A percentile compares a stretch with the other conserved stretches of the same genome.
phyloP scores from a whole-genome alignment of 2,888 invertebrate genomes.

The Mechanitis messenoides region DNA sequence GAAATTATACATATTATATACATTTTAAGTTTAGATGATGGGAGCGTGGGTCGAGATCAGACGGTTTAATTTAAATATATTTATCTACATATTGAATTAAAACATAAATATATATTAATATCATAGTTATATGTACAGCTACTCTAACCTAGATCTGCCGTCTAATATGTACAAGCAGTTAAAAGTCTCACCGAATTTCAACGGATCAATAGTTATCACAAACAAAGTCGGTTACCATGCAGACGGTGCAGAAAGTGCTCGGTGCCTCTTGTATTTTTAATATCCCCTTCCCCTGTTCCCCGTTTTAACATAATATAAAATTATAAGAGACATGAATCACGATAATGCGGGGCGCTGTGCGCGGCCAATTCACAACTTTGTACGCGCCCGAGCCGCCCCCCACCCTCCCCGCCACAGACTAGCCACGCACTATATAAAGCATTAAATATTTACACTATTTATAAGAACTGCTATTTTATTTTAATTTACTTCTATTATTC shows the following conservation, averaged over 20 bases:
- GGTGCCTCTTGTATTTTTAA: slow-evolving; percentile 71
- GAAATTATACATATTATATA: slow-evolving; percentile 6
- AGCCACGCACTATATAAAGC: slow-evolving; percentile 6
- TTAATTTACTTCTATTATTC: too few relatives aligned
- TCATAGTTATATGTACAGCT: too few relatives aligned
- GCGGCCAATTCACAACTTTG: slow-evolving; percentile 73
- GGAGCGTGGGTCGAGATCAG: too few relatives aligned
- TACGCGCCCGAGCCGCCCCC: slow-evolving; percentile 42
- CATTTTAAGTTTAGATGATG: slow-evolving; percentile 5
- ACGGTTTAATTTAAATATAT: too few relatives aligned
- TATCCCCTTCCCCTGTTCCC: slow-evolving; percentile 55
- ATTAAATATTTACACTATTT: slow-evolving; percentile 1
- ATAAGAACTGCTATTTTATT: not conserved
- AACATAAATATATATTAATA: too few relatives aligned
- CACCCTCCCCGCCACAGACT: slow-evolving; percentile 35
- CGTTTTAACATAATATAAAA: slow-evolving; percentile 76
- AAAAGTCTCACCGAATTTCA: slow-evolving; percentile 35
- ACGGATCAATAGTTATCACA: slow-evolving; percentile 68
- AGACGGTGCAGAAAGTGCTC: slow-evolving; percentile 62
- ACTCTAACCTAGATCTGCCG: slow-evolving; percentile 9
- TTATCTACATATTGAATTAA: too few relatives aligned
- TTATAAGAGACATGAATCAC: slow-evolving; percentile 76
- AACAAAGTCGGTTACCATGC: slow-evolving; percentile 69
- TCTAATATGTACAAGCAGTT: slow-evolving; percentile 26
- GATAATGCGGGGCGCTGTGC: slow-evolving; percentile 69